Conservation (phyloP, 2,888 invertebrate species). For the Terebella lapidaria region DNA sequence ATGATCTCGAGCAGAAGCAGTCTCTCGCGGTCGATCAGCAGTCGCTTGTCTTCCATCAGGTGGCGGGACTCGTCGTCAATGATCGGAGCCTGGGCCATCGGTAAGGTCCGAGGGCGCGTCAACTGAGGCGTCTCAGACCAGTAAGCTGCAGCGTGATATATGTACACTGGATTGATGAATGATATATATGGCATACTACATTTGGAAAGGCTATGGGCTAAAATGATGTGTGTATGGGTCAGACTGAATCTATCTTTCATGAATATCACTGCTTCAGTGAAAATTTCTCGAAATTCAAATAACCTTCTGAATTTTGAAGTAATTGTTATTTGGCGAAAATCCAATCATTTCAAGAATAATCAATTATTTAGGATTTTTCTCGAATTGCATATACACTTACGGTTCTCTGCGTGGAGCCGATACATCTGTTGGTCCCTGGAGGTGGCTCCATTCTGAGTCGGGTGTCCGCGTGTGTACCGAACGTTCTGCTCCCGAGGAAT, state of each 20-base stretch:
- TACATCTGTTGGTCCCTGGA: neutral
- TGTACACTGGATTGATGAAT: neutral
- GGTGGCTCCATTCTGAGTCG: neutral
- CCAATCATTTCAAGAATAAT: too few species aligned
- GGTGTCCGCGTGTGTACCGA: neutral
- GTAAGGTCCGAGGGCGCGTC: neutral
- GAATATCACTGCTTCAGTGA: too few species aligned
- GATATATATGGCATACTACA: neutral
- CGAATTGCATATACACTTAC: too few species aligned
- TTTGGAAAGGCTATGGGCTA: too few species aligned
- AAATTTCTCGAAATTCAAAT: too few species aligned
- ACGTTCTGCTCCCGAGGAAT: neutral
- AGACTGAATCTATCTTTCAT: too few species aligned
- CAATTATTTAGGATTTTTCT: too few species aligned
- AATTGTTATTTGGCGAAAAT: too few species aligned
- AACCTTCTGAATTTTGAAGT: too few species aligned
- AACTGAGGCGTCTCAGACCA: neutral
- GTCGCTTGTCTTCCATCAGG: constrained; percentile 40
- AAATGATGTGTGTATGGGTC: too few species aligned
- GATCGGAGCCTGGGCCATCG: neutral
- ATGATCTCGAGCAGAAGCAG: constrained; percentile 48
- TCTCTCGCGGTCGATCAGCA: constrained; percentile 46
- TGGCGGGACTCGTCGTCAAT: constrained; percentile 19
- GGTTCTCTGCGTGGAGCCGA: constrained; percentile 4
- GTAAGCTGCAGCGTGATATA: neutral